phyloP scores from a whole-genome alignment of 2,888 invertebrate species.

The Linnaemya vulpina region DNA sequence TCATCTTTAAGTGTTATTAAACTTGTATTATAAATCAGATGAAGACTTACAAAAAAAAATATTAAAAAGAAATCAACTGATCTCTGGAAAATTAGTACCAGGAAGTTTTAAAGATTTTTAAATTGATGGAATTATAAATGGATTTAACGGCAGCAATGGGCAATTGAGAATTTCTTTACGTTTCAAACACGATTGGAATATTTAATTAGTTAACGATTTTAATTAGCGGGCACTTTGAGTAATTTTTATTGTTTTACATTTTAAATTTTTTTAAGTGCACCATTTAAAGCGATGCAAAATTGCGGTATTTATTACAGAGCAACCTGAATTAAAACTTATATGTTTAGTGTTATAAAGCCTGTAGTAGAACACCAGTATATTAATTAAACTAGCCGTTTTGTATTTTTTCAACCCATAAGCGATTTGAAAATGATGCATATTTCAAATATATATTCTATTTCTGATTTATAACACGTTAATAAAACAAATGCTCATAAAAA shows the following conservation, averaged over 20 bases:
- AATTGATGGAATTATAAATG: constrained; percentile 60
- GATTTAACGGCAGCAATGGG: constrained; percentile 28
- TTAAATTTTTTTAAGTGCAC: too few species aligned
- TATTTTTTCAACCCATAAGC: too few species aligned
- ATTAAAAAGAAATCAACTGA: constrained; percentile 31
- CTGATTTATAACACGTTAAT: too few species aligned
- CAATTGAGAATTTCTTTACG: constrained; percentile 1
- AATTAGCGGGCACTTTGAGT: not conserved
- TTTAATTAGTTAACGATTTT: constrained; percentile 28
- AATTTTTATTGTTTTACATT: not conserved
- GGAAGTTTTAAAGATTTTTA: constrained; percentile 63
- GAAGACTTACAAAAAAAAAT: not conserved
- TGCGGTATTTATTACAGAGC: not conserved
- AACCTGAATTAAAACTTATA: too few species aligned
- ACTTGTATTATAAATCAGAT: constrained; percentile 69
- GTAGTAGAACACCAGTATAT: too few species aligned
- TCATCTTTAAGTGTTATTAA: constrained; percentile 72
- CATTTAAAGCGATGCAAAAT: not conserved
- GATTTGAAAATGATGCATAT: too few species aligned
- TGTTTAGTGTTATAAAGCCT: too few species aligned
- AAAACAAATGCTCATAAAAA: too few species aligned
- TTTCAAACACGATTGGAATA: constrained; percentile 19
- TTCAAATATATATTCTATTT: too few species aligned
- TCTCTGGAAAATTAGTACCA: constrained; percentile 72
- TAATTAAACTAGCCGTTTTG: too few species aligned